Evolutionary conservation across 1,140 invertebrate genomes (phyloP).

Genomic region (Uloborus diversus): DNA sequence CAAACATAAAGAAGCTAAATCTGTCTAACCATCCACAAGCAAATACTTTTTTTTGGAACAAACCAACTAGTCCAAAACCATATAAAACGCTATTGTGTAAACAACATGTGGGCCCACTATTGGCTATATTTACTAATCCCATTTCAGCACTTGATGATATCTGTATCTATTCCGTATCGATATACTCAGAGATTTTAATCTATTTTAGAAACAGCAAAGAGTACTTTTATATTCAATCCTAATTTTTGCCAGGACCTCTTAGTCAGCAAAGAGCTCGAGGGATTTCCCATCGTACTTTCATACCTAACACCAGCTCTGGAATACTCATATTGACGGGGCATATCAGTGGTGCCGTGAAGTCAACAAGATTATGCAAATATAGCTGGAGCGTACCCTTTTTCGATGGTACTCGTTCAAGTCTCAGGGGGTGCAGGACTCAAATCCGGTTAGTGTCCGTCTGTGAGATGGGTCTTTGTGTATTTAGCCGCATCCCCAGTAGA

Average conservation of each 20-base stretch:
- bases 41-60: too few species aligned
- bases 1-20: too few species aligned
- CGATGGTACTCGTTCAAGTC: not conserved
- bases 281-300: not conserved
- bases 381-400: not conserved
- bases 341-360: not conserved
- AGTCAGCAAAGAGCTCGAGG: not conserved
- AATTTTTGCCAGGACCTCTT: not conserved
- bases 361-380: constrained; percentile 37
- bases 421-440: not conserved
- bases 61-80: too few species aligned
- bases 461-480: constrained; percentile 5
- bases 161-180: too few species aligned
- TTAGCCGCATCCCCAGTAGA: not conserved
- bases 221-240: too few species aligned
- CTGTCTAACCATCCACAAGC: too few species aligned
- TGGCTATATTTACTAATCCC: too few species aligned
- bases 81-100: too few species aligned
- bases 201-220: too few species aligned
- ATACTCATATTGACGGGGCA: not conserved
- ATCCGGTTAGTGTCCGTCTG: constrained; percentile 24
- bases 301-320: not conserved
- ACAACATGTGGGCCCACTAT: too few species aligned
- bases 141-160: too few species aligned
- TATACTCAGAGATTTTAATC: too few species aligned